Evolutionary conservation across 2,113 vertebrate genomes (phyloP).

Genomic region (Buteo buteo): DNA sequence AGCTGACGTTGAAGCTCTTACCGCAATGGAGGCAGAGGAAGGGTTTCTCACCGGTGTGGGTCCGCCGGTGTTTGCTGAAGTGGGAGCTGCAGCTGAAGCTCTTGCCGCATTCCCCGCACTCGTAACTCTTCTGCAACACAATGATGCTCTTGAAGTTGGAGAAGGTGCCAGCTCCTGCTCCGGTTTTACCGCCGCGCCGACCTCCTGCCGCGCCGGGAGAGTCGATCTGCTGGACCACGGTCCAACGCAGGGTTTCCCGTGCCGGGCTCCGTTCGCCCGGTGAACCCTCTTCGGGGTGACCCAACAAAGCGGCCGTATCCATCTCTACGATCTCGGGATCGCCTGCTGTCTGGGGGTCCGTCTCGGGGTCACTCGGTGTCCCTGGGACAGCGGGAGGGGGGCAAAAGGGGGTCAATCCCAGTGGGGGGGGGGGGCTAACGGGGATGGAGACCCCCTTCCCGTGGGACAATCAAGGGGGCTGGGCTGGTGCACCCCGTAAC

Average conservation of each 20-base stretch:
- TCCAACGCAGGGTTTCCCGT: neutral
- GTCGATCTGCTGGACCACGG: neutral
- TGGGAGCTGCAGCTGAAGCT: constrained; percentile 87
- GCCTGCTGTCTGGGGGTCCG: neutral
- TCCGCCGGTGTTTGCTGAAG: constrained; percentile 68
- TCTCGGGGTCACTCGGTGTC: neutral
- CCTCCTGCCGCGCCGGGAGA: neutral
- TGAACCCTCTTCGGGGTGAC: neutral
- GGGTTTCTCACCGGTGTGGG: constrained; percentile 66
- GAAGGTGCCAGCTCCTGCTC: neutral
- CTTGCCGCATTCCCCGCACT: constrained; percentile 81
- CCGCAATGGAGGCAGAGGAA: constrained; percentile 80
- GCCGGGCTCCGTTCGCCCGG: neutral
- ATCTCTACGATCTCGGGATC: neutral
- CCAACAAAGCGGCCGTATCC: neutral
- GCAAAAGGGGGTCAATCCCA: neutral
- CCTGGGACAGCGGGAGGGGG: neutral
- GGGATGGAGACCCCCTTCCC: neutral
- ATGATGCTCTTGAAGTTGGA: constrained; percentile 63
- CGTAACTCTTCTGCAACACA: constrained; percentile 64
- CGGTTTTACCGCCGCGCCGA: neutral
- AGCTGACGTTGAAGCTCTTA: constrained; percentile 76
- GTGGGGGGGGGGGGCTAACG: neutral
- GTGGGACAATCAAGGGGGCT: neutral
- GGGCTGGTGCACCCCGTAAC: neutral